These are phyloP conservation scores for Cirrhinus mrigala DNA, from an alignment of 2,797 vertebrate species.

Conservation along the genomic window DNA sequence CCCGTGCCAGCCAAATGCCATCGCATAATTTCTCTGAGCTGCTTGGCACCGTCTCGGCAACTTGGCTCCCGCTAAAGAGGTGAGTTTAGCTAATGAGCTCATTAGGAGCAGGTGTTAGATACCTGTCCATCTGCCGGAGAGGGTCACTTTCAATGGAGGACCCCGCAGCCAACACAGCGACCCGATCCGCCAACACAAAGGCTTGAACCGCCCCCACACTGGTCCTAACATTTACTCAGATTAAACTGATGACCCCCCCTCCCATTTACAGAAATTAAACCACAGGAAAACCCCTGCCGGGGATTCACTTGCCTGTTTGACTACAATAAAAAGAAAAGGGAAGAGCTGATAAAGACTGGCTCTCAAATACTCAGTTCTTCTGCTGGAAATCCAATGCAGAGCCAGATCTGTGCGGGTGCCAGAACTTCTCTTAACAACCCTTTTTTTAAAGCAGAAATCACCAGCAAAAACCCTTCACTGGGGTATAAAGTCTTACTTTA, in stretches of 20 bases:
- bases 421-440: neutral
- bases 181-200: conserved; percentile 12
- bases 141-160: conserved; percentile 64
- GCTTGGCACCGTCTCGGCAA: conserved; percentile 70
- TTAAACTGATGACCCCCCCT: conserved; percentile 11
- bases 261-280: conserved; percentile 35
- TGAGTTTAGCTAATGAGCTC: conserved; percentile 76
- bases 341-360: neutral
- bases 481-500: conserved; percentile 36
- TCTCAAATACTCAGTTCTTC: neutral
- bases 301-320: neutral
- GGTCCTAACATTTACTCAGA: conserved; percentile 24
- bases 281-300: neutral
- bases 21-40: conserved; percentile 66
- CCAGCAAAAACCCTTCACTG: conserved; percentile 9
- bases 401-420: neutral
- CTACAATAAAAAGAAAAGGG: conserved; percentile 13
- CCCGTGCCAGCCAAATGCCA: conserved; percentile 70
- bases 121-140: conserved; percentile 74
- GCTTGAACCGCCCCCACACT: neutral
- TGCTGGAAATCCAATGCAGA: conserved; percentile 2
- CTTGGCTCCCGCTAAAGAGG: conserved; percentile 61
- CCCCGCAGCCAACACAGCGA: conserved; percentile 33
- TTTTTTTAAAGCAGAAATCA: neutral
- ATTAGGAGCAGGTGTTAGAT: conserved; percentile 71